Percentiles rank a stretch among this genome's conserved stretches.
Conservation (phyloP, 2,888 invertebrate genomes). For the Poecilobothrus nobilitatus region DNA sequence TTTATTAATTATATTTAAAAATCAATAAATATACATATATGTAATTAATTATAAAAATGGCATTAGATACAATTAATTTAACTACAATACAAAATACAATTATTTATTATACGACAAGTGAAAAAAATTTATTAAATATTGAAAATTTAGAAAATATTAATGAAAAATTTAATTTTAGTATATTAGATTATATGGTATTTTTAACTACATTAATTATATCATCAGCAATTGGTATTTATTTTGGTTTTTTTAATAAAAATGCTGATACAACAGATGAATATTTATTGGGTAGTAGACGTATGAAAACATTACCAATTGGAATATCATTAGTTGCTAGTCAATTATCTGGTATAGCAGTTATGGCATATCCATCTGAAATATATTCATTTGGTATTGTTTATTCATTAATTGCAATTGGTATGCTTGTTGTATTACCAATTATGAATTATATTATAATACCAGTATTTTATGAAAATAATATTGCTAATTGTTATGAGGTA, state of each 20-base stretch:
- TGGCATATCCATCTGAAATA: constrained; percentile 46
- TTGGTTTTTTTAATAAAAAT: constrained; percentile 43
- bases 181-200: constrained; percentile 47
- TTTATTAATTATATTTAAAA: too few relatives aligned
- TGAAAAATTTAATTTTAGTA: constrained; percentile 19
- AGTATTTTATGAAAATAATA: constrained; percentile 41
- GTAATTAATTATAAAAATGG: not conserved
- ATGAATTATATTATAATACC: constrained; percentile 39
- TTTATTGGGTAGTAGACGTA: constrained; percentile 46
- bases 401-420: constrained; percentile 34
- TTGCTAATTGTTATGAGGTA: constrained; percentile 40
- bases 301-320: constrained; percentile 50
- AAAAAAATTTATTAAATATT: too few relatives aligned
- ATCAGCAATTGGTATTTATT: constrained; percentile 47
- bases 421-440: constrained; percentile 32
- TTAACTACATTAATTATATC: constrained; percentile 44
- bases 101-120: not conserved
- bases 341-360: constrained; percentile 45
- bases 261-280: constrained; percentile 36
- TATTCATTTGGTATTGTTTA: constrained; percentile 45
- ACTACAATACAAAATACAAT: not conserved
- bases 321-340: constrained; percentile 50
- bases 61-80: not conserved
- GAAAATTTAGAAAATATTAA: not conserved
- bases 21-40: too few relatives aligned